Conservation (phyloP, 1,140 invertebrate species). For the Globodera rostochiensis region DNA sequence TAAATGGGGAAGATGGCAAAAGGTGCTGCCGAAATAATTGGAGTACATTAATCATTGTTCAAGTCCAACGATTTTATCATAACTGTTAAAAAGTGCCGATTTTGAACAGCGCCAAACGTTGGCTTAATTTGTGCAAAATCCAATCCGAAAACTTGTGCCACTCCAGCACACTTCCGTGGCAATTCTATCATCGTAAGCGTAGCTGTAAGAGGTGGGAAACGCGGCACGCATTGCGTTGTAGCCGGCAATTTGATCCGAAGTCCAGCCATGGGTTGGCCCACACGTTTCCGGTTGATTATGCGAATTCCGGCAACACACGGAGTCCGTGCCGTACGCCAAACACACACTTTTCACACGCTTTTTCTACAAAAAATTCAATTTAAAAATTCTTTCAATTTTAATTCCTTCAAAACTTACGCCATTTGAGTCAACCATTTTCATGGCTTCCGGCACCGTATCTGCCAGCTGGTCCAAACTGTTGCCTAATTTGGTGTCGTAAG, state of each 20-base stretch:
- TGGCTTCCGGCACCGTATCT: background rate
- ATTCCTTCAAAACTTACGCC: background rate
- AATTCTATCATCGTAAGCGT: constrained; percentile 21
- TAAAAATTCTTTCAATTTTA: no score
- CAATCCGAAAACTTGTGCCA: background rate
- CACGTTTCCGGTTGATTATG: constrained; percentile 1
- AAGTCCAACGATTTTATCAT: no score
- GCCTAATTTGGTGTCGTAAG: background rate
- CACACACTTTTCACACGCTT: constrained; percentile 15
- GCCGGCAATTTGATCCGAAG: background rate
- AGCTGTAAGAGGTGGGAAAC: constrained; percentile 2
- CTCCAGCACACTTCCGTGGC: background rate
- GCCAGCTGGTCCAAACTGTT: background rate
- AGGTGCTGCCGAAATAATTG: no score
- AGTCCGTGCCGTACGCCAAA: constrained; percentile 7
- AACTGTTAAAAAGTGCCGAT: no score
- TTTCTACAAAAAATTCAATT: background rate
- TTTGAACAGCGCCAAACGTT: no score
- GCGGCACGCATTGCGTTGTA: constrained; percentile 3
- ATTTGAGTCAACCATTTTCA: background rate
- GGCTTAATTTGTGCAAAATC: background rate
- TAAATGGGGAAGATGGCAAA: no score
- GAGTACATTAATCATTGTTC: no score
- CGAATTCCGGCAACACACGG: background rate
- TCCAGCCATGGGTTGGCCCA: constrained; percentile 1